phyloP scores from a whole-genome alignment of 2,888 invertebrate genomes.

The Argyresthia albistria region DNA sequence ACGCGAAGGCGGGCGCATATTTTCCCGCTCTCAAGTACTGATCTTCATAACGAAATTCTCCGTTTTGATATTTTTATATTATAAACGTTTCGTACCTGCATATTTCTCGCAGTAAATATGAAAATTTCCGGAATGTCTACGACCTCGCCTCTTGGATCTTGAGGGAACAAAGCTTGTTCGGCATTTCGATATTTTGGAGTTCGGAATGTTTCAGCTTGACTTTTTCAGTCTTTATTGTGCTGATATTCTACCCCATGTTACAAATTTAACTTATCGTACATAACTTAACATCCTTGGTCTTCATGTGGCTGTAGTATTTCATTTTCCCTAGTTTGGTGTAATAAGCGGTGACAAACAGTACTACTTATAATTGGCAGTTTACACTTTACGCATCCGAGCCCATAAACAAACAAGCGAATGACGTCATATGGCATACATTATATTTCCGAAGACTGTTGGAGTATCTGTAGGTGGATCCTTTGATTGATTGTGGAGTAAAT shows the following conservation, averaged over 20 bases:
- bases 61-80: slow-evolving; percentile 72
- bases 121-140: slow-evolving; percentile 69
- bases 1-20: slow-evolving; percentile 38
- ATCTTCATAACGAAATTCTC: slow-evolving; percentile 73
- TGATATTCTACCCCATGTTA: background rate
- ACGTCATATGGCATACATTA: slow-evolving; percentile 35
- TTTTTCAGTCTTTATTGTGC: slow-evolving; percentile 18
- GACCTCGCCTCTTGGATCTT: slow-evolving; percentile 48
- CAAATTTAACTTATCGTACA: background rate
- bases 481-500: too few relatives aligned
- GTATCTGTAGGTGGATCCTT: too few relatives aligned
- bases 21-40: slow-evolving; percentile 60
- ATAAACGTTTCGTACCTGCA: slow-evolving; percentile 71
- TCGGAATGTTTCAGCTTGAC: slow-evolving; percentile 17
- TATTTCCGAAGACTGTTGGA: too few relatives aligned
- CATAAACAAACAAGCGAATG: slow-evolving; percentile 55
- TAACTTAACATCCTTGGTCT: background rate
- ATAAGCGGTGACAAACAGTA: slow-evolving; percentile 29
- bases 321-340: background rate
- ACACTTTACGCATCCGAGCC: slow-evolving; percentile 47
- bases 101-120: slow-evolving; percentile 73
- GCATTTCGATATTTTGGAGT: slow-evolving; percentile 52
- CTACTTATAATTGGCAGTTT: slow-evolving; percentile 58
- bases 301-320: background rate
- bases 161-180: slow-evolving; percentile 54